phyloP scores from a whole-genome alignment of 2,888 invertebrate species.

The Aromia moschata region DNA sequence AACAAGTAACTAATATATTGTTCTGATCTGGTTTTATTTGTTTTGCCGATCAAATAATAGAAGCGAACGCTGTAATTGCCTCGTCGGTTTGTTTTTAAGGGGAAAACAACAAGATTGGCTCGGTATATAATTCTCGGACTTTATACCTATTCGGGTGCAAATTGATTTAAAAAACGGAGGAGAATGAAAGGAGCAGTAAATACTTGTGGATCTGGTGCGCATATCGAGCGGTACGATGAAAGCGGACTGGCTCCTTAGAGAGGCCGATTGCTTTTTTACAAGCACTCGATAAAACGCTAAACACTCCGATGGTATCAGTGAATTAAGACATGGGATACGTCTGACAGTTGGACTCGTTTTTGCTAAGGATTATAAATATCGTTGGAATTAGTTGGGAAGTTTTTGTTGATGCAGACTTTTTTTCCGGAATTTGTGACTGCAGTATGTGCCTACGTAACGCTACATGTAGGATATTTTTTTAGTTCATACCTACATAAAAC shows the following conservation, averaged over 20 bases:
- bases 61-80: constrained; percentile 21
- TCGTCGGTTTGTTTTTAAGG: constrained; percentile 13
- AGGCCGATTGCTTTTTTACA: constrained; percentile 35
- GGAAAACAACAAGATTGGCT: constrained; percentile 16
- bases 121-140: constrained; percentile 7
- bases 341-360: constrained; percentile 31
- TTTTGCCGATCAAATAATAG: constrained; percentile 23
- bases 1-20: constrained; percentile 26
- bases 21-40: constrained; percentile 23
- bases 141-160: constrained; percentile 17
- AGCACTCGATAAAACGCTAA: constrained; percentile 33
- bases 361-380: constrained; percentile 20
- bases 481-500: too few species aligned
- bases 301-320: constrained; percentile 44
- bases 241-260: constrained; percentile 24
- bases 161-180: constrained; percentile 5
- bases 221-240: constrained; percentile 20
- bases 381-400: constrained; percentile 2
- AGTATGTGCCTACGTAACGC: too few species aligned
- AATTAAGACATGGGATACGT: constrained; percentile 46
- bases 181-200: constrained; percentile 17
- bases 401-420: neutral
- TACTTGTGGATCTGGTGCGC: constrained; percentile 17
- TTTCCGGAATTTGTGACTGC: too few species aligned
- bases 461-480: too few species aligned